Evolutionary conservation across 2,797 vertebrate species (phyloP).

Genomic region (Lagodon rhomboides): DNA sequence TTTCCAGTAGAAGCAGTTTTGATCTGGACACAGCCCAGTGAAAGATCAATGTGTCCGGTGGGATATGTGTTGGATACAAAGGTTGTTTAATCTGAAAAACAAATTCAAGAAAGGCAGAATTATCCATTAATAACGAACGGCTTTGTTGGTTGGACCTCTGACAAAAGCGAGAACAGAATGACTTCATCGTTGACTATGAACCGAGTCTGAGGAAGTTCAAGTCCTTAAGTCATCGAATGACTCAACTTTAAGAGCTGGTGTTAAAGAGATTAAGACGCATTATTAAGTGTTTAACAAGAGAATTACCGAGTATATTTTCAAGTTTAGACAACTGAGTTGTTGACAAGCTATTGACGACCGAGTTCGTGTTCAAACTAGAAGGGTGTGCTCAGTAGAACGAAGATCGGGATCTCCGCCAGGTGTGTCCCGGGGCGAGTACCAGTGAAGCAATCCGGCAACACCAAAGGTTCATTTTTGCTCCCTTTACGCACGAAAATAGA

Average conservation of each 20-base stretch:
- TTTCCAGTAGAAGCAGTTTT: neutral
- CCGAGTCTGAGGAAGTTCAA: neutral
- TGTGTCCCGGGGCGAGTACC: too few species aligned
- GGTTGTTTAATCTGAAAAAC: neutral
- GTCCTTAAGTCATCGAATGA: neutral
- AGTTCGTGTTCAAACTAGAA: neutral
- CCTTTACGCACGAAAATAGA: too few species aligned
- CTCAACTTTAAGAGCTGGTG: too few species aligned
- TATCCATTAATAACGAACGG: neutral
- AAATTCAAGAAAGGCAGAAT: neutral
- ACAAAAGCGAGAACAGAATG: neutral
- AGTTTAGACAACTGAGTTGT: neutral
- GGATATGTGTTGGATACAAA: neutral
- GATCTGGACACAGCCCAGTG: neutral
- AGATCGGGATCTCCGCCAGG: too few species aligned
- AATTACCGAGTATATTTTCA: neutral
- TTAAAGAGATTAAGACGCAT: too few species aligned
- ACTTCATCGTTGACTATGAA: neutral
- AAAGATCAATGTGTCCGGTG: neutral
- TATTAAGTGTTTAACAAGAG: neutral
- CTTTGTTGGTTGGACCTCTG: neutral
- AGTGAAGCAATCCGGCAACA: too few species aligned
- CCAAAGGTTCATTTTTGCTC: too few species aligned
- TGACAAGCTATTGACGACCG: neutral
- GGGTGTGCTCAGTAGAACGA: too few species aligned